Evolutionary conservation across 2,888 invertebrate species (phyloP), one percentile per base, ranked within the genome.

Genomic region (Mylabris sibirica): DNA sequence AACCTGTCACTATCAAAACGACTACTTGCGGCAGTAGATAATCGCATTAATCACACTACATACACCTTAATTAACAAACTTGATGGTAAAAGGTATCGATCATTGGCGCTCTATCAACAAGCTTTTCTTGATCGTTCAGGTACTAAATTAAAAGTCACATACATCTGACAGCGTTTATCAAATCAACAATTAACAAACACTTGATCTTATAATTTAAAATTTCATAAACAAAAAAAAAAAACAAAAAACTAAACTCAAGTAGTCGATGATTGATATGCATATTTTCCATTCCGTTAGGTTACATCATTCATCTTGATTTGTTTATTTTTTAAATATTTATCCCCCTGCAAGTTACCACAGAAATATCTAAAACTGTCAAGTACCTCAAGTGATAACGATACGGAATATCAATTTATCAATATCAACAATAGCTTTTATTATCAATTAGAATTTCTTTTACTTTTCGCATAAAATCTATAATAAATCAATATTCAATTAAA

Each of bases 251-350:
- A 64, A 62, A 59, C 66, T 69, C 64, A 61, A 64, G 63, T 59
- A 62, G 22, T 61, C 74, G 77, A 78, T 74, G 72, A 72, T 79
- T 76, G 67, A 72, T 79, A 80, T 5, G n/a, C 41, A 78, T 76
- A 79, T 80, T 80, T 82, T 81, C 80, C 82, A 76, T 76, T 72
- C 77, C 76, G 77, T 76, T 81, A 77, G 78, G 74, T 77, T 69
- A 66, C 70, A 68, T 77, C 81, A 82, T 83, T 83, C 81, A 82
- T 82, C 82, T 82, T 82, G 77, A 81, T 83, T 83, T 82, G 80
- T 81, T 82, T 80, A 78, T 82, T 81, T 80, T 78, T 75, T 77
- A 75, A 49, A 80, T 80, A 81, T 78, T 81, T 81, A 81, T 81
- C 78, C 80, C 81, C 81, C 81, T 81, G n/a, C 81, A 77, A 76